Evolutionary conservation across 2,113 vertebrate genomes (phyloP).

Genomic region (Vidua chalybeata): DNA sequence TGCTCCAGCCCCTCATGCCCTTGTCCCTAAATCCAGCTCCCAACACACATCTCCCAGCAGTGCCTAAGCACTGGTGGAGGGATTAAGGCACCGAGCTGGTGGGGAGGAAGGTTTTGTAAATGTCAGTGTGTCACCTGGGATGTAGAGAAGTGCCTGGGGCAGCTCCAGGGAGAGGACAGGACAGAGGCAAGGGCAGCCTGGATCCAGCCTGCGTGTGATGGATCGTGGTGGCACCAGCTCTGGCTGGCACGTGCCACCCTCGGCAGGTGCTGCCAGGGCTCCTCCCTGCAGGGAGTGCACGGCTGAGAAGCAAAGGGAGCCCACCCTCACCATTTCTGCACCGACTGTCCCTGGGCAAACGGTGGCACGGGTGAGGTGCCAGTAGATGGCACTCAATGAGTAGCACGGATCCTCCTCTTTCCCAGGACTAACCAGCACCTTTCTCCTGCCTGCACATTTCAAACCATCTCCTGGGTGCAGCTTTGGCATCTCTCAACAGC

Average conservation of each 20-base stretch:
- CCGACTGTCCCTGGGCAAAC: accelerated
- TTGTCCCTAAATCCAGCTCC: not conserved
- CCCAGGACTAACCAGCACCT: not conserved
- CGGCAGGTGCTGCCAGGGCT: not conserved
- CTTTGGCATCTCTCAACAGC: accelerated
- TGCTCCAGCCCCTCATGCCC: not conserved
- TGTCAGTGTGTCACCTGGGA: not conserved
- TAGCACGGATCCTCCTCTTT: not conserved
- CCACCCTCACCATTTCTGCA: not conserved
- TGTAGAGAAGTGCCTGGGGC: accelerated
- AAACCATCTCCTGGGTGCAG: not conserved
- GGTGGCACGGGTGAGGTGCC: not conserved
- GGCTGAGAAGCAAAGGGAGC: not conserved
- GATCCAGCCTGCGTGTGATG: accelerated
- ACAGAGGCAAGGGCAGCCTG: accelerated
- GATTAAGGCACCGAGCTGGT: not conserved
- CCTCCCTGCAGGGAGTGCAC: not conserved
- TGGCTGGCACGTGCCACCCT: not conserved
- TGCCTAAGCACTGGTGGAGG: accelerated
- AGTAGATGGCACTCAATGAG: constrained; percentile 44
- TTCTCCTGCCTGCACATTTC: not conserved
- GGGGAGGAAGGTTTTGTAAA: not conserved
- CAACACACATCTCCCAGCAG: not conserved
- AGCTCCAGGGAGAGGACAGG: not conserved
- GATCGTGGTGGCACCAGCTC: not conserved